Percentiles rank a stretch among this genome's conserved stretches.
Conservation (phyloP, 1,140 invertebrate genomes). For the Lepidurus arcticus region DNA sequence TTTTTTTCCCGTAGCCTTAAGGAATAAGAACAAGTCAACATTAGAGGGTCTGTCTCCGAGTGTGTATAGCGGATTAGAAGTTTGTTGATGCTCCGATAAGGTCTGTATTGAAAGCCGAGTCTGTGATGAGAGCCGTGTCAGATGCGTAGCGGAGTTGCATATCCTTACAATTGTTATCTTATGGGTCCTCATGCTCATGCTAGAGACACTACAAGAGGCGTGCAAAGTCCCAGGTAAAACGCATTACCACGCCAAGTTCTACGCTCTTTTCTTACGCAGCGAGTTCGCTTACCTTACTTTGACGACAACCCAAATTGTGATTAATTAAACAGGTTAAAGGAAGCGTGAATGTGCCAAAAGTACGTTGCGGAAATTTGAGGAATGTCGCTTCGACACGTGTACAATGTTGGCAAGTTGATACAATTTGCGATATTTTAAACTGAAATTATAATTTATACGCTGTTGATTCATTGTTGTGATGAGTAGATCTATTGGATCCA, state of each 20-base stretch:
- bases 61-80: neutral
- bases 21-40: too few relatives aligned
- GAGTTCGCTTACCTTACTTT: neutral
- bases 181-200: neutral
- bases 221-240: constrained; percentile 19
- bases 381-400: too few relatives aligned
- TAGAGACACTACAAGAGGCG: neutral
- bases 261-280: neutral
- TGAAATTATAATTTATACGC: too few relatives aligned
- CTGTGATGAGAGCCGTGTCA: neutral
- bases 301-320: too few relatives aligned
- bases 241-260: constrained; percentile 7
- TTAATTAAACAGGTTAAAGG: too few relatives aligned
- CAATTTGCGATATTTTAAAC: too few relatives aligned
- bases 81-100: neutral
- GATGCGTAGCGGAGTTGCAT: constrained; percentile 17
- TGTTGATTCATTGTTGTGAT: too few relatives aligned
- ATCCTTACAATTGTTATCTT: constrained; percentile 4
- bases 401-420: too few relatives aligned
- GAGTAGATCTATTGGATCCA: too few relatives aligned
- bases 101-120: neutral
- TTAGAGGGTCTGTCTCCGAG: neutral
- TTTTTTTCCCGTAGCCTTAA: too few relatives aligned
- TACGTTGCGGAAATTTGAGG: too few relatives aligned
- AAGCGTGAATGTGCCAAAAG: too few relatives aligned